Conservation (phyloP, 2,888 invertebrate species). For the Sphaeridia pumilis region DNA sequence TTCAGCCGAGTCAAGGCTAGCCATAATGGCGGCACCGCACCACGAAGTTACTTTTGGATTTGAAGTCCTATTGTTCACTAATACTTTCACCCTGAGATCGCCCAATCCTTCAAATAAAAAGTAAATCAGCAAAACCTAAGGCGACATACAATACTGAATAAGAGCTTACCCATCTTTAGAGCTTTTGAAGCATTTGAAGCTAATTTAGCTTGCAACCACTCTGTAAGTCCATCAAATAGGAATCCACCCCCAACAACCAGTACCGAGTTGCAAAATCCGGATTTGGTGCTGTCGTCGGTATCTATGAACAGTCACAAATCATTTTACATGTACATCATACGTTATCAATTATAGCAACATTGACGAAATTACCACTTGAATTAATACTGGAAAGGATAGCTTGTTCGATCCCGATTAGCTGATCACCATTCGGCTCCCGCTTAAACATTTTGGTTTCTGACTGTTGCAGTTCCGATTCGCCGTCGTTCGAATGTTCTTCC, state of each 20-base stretch:
- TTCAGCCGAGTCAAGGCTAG: slow-evolving; percentile 81
- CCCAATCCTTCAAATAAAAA: not conserved
- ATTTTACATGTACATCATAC: not conserved
- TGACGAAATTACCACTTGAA: slow-evolving; percentile 46
- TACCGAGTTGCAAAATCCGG: slow-evolving; percentile 88
- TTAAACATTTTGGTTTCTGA: too few relatives aligned
- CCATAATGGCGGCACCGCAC: slow-evolving; percentile 91
- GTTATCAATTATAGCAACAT: not conserved
- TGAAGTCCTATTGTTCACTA: too few relatives aligned
- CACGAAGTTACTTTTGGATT: slow-evolving; percentile 82
- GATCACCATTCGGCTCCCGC: too few relatives aligned
- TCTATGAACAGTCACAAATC: slow-evolving; percentile 16
- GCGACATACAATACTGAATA: not conserved
- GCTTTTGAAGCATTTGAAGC: slow-evolving; percentile 69
- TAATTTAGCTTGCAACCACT: slow-evolving; percentile 79
- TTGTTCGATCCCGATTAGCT: slow-evolving; percentile 76
- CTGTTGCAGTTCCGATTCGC: too few relatives aligned
- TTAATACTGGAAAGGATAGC: slow-evolving; percentile 86
- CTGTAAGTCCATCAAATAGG: slow-evolving; percentile 69
- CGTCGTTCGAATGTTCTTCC: too few relatives aligned
- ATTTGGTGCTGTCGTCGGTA: slow-evolving; percentile 70
- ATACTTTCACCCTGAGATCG: slow-evolving; percentile 57
- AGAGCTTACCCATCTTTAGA: slow-evolving; percentile 50
- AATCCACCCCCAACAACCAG: slow-evolving; percentile 84
- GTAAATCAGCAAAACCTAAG: not conserved